Conservation (phyloP, 2,888 invertebrate species). For the Barypeithes pellucidus region DNA sequence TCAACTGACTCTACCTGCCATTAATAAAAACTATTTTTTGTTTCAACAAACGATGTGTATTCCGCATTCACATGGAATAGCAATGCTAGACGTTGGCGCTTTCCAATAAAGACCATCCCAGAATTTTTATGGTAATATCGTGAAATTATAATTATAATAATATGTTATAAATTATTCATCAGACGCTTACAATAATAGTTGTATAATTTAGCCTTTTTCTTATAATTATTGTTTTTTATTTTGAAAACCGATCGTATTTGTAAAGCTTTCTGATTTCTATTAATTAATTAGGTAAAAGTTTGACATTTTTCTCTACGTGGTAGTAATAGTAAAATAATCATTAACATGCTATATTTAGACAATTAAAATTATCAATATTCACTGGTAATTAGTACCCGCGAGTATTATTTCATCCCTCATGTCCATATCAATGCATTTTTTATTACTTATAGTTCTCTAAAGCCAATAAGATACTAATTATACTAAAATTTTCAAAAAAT, state of each 20-base stretch:
- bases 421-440: too few species aligned
- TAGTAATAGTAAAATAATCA: too few species aligned
- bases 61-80: slow-evolving; percentile 34
- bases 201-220: slow-evolving; percentile 12
- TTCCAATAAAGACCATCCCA: slow-evolving; percentile 40
- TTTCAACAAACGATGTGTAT: slow-evolving; percentile 16
- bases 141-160: slow-evolving; percentile 9
- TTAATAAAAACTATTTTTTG: slow-evolving; percentile 1
- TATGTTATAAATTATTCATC: slow-evolving; percentile 21
- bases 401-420: too few species aligned
- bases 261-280: too few species aligned
- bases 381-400: too few species aligned
- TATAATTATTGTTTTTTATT: neutral
- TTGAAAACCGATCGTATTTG: neutral
- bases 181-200: slow-evolving; percentile 2
- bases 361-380: too few species aligned
- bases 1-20: neutral
- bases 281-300: too few species aligned
- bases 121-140: slow-evolving; percentile 35
- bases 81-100: slow-evolving; percentile 22
- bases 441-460: too few species aligned
- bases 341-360: too few species aligned
- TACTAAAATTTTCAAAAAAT: too few species aligned
- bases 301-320: too few species aligned
- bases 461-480: too few species aligned